These are phyloP conservation scores for Sebastes alutus DNA, from an alignment of 2,797 vertebrate genomes.

Conservation along the genomic window DNA sequence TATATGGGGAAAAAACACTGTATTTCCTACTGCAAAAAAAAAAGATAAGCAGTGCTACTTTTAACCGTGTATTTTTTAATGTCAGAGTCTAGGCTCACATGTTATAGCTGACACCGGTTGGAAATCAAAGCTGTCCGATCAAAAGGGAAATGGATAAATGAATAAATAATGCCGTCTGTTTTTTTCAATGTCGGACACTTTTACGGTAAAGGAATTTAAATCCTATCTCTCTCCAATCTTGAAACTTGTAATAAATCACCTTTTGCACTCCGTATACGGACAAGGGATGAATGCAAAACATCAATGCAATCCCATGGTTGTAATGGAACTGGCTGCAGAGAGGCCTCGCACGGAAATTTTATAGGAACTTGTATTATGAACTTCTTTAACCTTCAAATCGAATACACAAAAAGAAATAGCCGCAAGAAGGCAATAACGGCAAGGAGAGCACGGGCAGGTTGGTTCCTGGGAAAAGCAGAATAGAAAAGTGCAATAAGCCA, in stretches of 20 bases:
- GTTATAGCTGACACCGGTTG: background rate
- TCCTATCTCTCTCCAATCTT: background rate
- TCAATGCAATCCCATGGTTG: background rate
- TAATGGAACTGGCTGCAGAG: background rate
- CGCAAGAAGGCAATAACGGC: slow-evolving; percentile 62
- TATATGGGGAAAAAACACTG: slow-evolving; percentile 1
- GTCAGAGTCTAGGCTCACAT: slow-evolving; percentile 12
- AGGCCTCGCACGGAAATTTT: background rate
- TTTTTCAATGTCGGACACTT: slow-evolving; percentile 26
- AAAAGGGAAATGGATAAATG: slow-evolving; percentile 32
- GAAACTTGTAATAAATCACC: slow-evolving; percentile 32
- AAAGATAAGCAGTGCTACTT: slow-evolving; percentile 31
- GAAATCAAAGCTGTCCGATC: slow-evolving; percentile 17
- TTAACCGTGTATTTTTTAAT: slow-evolving; percentile 29
- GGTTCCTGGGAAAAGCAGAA: slow-evolving; percentile 27
- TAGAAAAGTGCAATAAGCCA: slow-evolving; percentile 64
- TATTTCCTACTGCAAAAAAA: background rate
- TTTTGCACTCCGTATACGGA: background rate
- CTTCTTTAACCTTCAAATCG: slow-evolving; percentile 59
- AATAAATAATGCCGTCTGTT: slow-evolving; percentile 33
- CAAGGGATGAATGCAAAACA: slow-evolving; percentile 2
- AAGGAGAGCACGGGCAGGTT: slow-evolving; percentile 5
- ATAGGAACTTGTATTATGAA: slow-evolving; percentile 36
- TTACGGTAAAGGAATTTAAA: background rate
- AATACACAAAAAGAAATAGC: slow-evolving; percentile 56